A percentile compares a stretch with the other conserved stretches of the same genome.
Conservation (phyloP, 2,888 invertebrate genomes). For the Mayetiola destructor region DNA sequence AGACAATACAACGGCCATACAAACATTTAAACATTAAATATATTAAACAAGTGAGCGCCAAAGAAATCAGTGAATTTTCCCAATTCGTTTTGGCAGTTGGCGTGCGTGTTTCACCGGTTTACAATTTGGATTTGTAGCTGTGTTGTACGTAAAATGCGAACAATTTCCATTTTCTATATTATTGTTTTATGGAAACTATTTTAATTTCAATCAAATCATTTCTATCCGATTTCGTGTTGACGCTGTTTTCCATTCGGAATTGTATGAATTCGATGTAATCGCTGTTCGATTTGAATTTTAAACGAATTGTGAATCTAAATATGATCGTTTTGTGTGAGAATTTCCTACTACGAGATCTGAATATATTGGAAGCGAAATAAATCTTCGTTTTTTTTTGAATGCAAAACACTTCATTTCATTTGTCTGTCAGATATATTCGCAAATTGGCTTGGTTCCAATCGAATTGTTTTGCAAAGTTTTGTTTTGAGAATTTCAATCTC, state of each 20-base stretch:
- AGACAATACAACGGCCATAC: not conserved
- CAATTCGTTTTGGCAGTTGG: not conserved
- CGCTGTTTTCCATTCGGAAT: not conserved
- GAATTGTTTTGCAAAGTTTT: too few species aligned
- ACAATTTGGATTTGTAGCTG: not conserved
- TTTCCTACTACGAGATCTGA: not conserved
- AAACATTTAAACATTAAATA: not conserved
- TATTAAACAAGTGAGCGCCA: too few species aligned
- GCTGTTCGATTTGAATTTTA: not conserved
- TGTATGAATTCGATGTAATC: not conserved
- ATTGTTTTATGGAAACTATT: not conserved
- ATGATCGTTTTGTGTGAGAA: not conserved
- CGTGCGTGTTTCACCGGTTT: too few species aligned
- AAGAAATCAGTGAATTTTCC: conserved; percentile 6
- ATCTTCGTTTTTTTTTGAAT: not conserved
- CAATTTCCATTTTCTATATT: conserved; percentile 4
- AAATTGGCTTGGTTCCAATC: too few species aligned
- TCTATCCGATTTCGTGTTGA: not conserved
- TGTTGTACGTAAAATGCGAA: not conserved
- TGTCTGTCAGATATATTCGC: too few species aligned
- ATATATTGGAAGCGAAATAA: not conserved
- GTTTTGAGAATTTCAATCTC: too few species aligned
- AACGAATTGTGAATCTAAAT: not conserved
- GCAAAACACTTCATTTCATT: too few species aligned
- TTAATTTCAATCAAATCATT: too few species aligned